A percentile compares a stretch with the other conserved stretches of the same genome.
phyloP scores from a whole-genome alignment of 2,888 invertebrate species.

The Ormia ochracea region DNA sequence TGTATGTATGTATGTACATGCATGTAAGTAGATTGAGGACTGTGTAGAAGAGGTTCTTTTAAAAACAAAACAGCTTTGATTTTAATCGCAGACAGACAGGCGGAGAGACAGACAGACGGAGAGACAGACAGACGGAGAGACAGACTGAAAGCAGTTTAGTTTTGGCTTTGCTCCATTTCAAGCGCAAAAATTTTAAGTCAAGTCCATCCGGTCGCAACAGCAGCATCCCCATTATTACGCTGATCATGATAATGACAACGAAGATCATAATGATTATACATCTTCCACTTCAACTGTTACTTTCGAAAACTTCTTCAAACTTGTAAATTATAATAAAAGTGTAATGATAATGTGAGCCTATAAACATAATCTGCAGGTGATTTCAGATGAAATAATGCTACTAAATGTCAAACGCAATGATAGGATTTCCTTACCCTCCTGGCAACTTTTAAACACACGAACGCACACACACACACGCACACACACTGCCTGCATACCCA shows the following conservation, averaged over 20 bases:
- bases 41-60: not conserved
- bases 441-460: not conserved
- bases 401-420: conserved; percentile 70
- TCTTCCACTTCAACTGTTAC: not conserved
- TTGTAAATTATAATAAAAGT: conserved; percentile 74
- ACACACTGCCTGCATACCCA: not conserved
- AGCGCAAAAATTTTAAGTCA: conserved; percentile 2
- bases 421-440: conserved; percentile 33
- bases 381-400: conserved; percentile 72
- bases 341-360: conserved; percentile 72
- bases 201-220: not conserved
- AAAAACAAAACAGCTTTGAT: not conserved
- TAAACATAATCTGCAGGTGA: conserved; percentile 72
- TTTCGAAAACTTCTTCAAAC: conserved; percentile 52
- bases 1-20: no score
- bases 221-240: not conserved
- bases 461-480: not conserved
- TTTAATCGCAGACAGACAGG: not conserved
- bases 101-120: not conserved
- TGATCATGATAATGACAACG: not conserved
- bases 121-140: not conserved
- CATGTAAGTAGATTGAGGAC: not conserved
- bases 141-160: not conserved
- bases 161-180: conserved; percentile 15
- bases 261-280: not conserved